Conservation (phyloP, 1,140 invertebrate genomes). For the Dreissena rostriformis region DNA sequence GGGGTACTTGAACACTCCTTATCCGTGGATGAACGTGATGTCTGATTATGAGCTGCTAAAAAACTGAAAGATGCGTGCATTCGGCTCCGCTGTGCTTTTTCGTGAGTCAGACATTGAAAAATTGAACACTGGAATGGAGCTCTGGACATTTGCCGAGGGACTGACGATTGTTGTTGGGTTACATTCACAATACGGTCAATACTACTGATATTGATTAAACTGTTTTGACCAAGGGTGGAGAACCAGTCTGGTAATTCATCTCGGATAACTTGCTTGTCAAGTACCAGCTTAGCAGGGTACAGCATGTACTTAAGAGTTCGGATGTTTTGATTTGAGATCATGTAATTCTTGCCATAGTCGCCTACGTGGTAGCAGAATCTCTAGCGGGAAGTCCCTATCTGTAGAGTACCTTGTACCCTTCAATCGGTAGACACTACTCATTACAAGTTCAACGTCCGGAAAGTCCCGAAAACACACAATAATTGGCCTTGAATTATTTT, state of each 20-base stretch:
- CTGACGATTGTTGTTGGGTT: neutral
- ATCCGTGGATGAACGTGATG: neutral
- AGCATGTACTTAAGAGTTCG: neutral
- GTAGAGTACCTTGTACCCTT: neutral
- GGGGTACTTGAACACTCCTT: neutral
- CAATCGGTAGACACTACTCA: neutral
- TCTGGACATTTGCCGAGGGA: neutral
- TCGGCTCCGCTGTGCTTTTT: neutral
- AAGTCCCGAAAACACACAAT: neutral
- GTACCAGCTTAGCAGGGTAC: neutral
- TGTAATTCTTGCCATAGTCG: neutral
- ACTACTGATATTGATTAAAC: neutral
- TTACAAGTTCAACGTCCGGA: neutral
- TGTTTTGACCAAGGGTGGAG: neutral
- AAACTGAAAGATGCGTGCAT: neutral
- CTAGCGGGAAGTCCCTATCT: neutral
- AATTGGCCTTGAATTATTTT: neutral
- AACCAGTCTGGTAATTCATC: constrained; percentile 1
- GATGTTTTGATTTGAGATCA: neutral
- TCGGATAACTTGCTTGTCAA: neutral
- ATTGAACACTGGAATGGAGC: neutral
- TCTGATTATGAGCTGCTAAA: neutral
- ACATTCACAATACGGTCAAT: neutral
- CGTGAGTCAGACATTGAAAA: neutral
- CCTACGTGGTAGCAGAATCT: neutral